Evolutionary conservation across 2,113 vertebrate genomes (phyloP).

Genomic region (Reinhardtius hippoglossoides): DNA sequence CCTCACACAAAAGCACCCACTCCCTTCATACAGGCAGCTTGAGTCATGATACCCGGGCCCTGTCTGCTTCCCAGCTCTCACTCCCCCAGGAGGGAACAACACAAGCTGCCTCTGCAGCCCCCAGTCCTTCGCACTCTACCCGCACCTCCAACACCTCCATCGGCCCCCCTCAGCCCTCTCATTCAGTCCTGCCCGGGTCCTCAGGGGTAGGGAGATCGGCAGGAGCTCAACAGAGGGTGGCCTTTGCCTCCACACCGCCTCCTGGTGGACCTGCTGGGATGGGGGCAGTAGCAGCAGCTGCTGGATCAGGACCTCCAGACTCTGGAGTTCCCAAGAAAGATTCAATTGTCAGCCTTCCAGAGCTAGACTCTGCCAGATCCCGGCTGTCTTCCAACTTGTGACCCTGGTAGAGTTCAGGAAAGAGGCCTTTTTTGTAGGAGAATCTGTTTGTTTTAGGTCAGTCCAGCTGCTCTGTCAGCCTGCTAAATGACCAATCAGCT

Average conservation of each 20-base stretch:
- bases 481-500: conserved; percentile 68
- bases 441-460: conserved; percentile 73
- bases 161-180: conserved; percentile 68
- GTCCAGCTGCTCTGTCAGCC: conserved; percentile 67
- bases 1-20: conserved; percentile 88
- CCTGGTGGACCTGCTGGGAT: conserved; percentile 65
- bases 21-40: conserved; percentile 88
- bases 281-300: conserved; percentile 70
- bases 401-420: conserved; percentile 83
- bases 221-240: conserved; percentile 79
- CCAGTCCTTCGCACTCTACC: conserved; percentile 84
- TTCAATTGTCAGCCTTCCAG: conserved; percentile 88
- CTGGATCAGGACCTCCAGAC: conserved; percentile 82
- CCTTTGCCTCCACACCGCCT: conserved; percentile 78
- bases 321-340: conserved; percentile 86
- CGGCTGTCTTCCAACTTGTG: conserved; percentile 98
- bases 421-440: conserved; percentile 80
- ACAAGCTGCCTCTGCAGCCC: conserved; percentile 76
- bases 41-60: conserved; percentile 88
- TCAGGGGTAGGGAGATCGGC: conserved; percentile 77
- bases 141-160: conserved; percentile 87
- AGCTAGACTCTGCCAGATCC: conserved; percentile 91
- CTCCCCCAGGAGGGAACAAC: conserved; percentile 88
- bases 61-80: conserved; percentile 93
- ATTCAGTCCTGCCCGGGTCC: conserved; percentile 75